These are phyloP conservation scores for Scaptomyza pallida DNA, from an alignment of 1,140 invertebrate species.

Conservation along the genomic window DNA sequence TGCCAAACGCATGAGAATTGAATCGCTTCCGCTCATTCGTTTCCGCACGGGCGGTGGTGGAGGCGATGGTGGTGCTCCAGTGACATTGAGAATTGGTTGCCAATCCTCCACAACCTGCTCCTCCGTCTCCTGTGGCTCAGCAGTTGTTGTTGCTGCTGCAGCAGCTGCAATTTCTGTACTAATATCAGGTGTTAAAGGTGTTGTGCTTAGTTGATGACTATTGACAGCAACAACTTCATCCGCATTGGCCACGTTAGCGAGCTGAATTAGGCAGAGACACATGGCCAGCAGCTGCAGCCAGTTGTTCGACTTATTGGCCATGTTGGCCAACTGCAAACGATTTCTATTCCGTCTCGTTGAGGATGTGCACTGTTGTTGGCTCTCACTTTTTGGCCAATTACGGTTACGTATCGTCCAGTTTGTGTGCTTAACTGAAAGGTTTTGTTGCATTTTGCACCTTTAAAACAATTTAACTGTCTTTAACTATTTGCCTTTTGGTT, in stretches of 20 bases:
- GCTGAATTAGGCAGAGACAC: slow-evolving; percentile 53
- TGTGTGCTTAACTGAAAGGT: slow-evolving; percentile 21
- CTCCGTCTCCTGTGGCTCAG: background rate
- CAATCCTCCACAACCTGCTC: slow-evolving; percentile 49
- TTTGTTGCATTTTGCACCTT: slow-evolving; percentile 60
- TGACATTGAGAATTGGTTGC: slow-evolving; percentile 58
- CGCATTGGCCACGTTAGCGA: slow-evolving; percentile 39
- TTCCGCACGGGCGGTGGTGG: slow-evolving; percentile 13
- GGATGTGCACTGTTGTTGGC: slow-evolving; percentile 65
- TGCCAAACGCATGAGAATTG: slow-evolving; percentile 68
- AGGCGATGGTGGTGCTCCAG: slow-evolving; percentile 10
- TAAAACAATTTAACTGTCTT: slow-evolving; percentile 36
- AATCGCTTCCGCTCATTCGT: slow-evolving; percentile 42
- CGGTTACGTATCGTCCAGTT: slow-evolving; percentile 43
- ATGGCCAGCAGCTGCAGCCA: slow-evolving; percentile 32
- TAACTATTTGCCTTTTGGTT: slow-evolving; percentile 41
- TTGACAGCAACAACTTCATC: slow-evolving; percentile 43
- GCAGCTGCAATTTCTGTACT: slow-evolving; percentile 21
- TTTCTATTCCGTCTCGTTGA: slow-evolving; percentile 60
- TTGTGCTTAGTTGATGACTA: slow-evolving; percentile 27
- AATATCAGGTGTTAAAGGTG: slow-evolving; percentile 42
- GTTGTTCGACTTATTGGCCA: slow-evolving; percentile 43
- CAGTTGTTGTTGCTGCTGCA: slow-evolving; percentile 3
- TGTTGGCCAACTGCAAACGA: slow-evolving; percentile 25
- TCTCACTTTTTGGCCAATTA: slow-evolving; percentile 71